phyloP scores from a whole-genome alignment of 2,113 vertebrate species.

The Plecotus auritus region DNA sequence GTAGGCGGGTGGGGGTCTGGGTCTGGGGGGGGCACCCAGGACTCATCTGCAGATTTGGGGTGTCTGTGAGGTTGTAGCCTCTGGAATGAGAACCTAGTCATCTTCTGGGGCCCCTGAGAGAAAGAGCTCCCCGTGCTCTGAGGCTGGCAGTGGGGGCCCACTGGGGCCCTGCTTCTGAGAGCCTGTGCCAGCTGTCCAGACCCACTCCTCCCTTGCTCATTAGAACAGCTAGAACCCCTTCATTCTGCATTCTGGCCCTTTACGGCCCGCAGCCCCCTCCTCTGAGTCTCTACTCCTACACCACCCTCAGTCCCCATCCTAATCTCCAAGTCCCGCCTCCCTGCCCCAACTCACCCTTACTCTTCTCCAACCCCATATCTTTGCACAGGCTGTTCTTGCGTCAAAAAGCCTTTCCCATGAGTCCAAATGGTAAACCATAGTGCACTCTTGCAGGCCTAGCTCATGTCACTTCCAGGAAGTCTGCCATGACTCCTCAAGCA shows the following conservation, averaged over 20 bases:
- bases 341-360: no score
- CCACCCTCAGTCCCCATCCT: neutral
- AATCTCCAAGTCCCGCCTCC: neutral
- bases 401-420: neutral
- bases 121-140: neutral
- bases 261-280: neutral
- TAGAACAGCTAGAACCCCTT: neutral
- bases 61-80: neutral
- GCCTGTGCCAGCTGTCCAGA: neutral
- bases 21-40: neutral
- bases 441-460: neutral
- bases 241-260: neutral
- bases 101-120: neutral
- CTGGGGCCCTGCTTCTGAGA: neutral
- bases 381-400: neutral
- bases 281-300: neutral
- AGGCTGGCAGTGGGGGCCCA: neutral
- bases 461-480: neutral
- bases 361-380: neutral
- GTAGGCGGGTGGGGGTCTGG: neutral
- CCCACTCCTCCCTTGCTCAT: fast-evolving
- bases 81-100: neutral
- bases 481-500: neutral
- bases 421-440: neutral
- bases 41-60: neutral